A percentile compares a stretch with the other conserved stretches of the same genome.
These are phyloP conservation scores for Coendou prehensilis DNA, from an alignment of 2,797 vertebrate genomes.

Conservation along the genomic window DNA sequence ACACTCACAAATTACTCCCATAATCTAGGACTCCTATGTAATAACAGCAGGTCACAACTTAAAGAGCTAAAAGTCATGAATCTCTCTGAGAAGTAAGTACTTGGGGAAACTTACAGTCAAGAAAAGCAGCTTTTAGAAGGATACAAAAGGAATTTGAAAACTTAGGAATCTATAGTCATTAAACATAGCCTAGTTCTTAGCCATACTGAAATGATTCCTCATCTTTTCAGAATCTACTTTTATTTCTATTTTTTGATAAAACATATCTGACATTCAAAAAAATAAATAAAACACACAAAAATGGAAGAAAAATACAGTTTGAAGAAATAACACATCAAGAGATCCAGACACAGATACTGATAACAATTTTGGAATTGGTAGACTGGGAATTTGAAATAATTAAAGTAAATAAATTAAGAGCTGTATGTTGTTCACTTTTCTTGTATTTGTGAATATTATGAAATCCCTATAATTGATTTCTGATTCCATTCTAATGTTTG, in stretches of 20 bases:
- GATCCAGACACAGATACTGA: neutral
- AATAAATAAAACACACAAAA: neutral
- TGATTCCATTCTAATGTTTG: neutral
- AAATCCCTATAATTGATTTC: neutral
- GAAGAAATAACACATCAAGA: neutral
- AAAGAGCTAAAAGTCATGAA: neutral
- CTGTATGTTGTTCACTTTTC: neutral
- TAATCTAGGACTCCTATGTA: neutral
- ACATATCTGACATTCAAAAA: neutral
- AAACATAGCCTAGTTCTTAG: neutral
- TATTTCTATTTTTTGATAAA: neutral
- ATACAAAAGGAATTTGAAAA: neutral
- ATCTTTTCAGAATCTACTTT: neutral
- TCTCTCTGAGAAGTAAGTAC: neutral
- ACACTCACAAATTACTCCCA: neutral
- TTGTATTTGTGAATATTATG: neutral
- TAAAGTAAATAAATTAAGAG: neutral
- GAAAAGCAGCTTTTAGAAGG: neutral
- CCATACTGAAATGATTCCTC: neutral
- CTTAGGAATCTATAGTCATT: neutral
- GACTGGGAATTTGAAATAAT: neutral
- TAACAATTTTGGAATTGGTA: neutral
- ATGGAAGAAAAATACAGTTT: neutral
- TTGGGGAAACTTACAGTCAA: neutral
- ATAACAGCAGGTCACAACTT: neutral